Base-by-base conservation (phyloP, 2,888 invertebrate genomes). In the Entomobrya proxima region DNA sequence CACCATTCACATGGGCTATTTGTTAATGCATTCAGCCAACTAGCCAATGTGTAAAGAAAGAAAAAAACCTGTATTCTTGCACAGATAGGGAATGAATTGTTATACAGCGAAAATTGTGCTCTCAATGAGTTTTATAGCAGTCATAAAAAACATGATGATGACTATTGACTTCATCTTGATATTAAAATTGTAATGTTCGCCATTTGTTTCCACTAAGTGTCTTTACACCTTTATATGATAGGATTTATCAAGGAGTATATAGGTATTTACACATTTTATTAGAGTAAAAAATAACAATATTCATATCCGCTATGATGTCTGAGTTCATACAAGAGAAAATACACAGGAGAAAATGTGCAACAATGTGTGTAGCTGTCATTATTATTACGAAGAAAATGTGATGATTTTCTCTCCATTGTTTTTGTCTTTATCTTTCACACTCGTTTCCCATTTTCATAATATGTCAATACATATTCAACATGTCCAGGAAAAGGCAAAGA, bases 121-220 rank as follows among this genome's bases (percentile, higher is more conserved):
- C 77, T 76, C 77, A 84, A 84, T 84, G 84, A 74, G 67, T 84
- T 84, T 84, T 84, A 84, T 84, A 69, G 77, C 44, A 40, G 69
- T 77, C 76, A 77, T 77, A 84, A 84, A 84, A 77, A 72, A n/a
- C n/a, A n/a, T 69, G 55, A 55, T 77, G 84, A 77, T 47, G 77
- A 55, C 35, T 37, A 55, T 76, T 77, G 77, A 18, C 76, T 75
- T 76, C 50, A 83, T 83, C 82, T 79, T 64, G 82, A 83, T 83
- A 83, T 83, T 83, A 83, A 76, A 83, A 76, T 76, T 76, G 50
- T 76, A 83, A 83, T 83, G 82, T 83, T 83, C 82, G 61, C 76
- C 82, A 83, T 83, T 83, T 83, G 82, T 83, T 52, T 61, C 35
- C 30, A 52, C 52, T 52, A 83, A 83, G 40, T 83, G 76, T 30